Percentiles rank a stretch among this genome's conserved stretches.
These are phyloP conservation scores for Sciurus niger DNA, from an alignment of 2,113 vertebrate species.

Conservation along the genomic window DNA sequence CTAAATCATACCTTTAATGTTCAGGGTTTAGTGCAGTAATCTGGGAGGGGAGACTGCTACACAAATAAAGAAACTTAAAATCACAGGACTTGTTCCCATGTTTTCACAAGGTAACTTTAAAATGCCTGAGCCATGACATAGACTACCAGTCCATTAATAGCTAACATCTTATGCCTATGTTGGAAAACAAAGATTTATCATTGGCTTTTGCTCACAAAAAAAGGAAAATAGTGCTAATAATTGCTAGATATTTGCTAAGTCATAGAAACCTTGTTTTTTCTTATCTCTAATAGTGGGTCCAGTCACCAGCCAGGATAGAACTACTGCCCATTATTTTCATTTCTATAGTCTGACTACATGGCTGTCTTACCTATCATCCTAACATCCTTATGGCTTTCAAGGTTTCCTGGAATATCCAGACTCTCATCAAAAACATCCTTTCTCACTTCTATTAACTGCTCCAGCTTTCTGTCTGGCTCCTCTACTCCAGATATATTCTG, in stretches of 20 bases:
- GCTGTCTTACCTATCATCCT: not conserved
- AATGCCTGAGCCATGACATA: not conserved
- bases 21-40: not conserved
- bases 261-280: conserved; percentile 41
- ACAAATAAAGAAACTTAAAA: not conserved
- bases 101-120: not conserved
- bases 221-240: conserved; percentile 40
- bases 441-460: not conserved
- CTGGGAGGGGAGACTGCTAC: not conserved
- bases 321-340: conserved; percentile 68
- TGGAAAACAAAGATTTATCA: not conserved
- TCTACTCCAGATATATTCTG: not conserved
- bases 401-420: not conserved
- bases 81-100: not conserved
- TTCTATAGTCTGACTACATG: not conserved
- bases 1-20: not conserved
- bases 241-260: conserved; percentile 60
- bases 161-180: not conserved
- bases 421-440: not conserved
- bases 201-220: conserved; percentile 76
- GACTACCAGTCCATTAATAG: not conserved
- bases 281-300: conserved; percentile 46
- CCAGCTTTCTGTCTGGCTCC: not conserved
- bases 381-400: conserved; percentile 50
- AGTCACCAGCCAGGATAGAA: not conserved